These are phyloP conservation scores for Asteroscopus sphinx DNA, from an alignment of 2,888 invertebrate genomes.

Conservation along the genomic window DNA sequence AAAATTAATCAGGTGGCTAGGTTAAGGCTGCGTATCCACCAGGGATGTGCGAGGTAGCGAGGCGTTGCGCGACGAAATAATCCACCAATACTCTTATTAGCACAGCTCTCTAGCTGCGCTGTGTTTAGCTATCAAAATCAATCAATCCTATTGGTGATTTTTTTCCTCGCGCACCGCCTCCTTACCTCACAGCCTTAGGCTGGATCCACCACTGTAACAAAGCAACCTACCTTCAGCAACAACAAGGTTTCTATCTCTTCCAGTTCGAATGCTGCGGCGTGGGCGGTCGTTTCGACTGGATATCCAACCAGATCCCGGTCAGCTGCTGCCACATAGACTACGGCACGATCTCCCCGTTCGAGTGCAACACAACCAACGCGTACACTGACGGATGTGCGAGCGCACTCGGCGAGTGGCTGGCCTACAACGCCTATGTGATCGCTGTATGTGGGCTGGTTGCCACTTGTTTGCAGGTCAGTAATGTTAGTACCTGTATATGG, in stretches of 20 bases:
- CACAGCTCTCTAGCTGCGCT: too few relatives aligned
- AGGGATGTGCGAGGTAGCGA: too few relatives aligned
- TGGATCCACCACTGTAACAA: too few relatives aligned
- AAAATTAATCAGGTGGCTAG: too few relatives aligned
- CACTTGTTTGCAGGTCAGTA: slow-evolving; percentile 76
- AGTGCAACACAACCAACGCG: slow-evolving; percentile 77
- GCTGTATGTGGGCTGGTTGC: slow-evolving; percentile 71
- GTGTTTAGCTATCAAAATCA: too few relatives aligned
- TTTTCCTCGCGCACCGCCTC: too few relatives aligned
- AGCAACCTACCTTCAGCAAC: too few relatives aligned
- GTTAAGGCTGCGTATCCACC: too few relatives aligned
- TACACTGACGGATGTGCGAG: slow-evolving; percentile 86
- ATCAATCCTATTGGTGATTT: too few relatives aligned
- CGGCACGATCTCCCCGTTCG: slow-evolving; percentile 82
- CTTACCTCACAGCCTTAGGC: too few relatives aligned
- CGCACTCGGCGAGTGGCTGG: slow-evolving; percentile 87
- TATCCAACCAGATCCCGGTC: slow-evolving; percentile 82
- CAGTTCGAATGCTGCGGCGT: slow-evolving; percentile 93
- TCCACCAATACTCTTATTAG: too few relatives aligned
- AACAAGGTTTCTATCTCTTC: slow-evolving; percentile 20
- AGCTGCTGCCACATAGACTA: slow-evolving; percentile 90
- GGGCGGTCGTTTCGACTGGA: slow-evolving; percentile 88
- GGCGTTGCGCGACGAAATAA: too few relatives aligned
- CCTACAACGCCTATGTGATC: slow-evolving; percentile 70
- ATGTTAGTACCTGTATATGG: slow-evolving; percentile 22